Percentiles rank a stretch among this genome's conserved stretches.
phyloP scores from a whole-genome alignment of 2,797 vertebrate species.

The Diceros bicornis region DNA sequence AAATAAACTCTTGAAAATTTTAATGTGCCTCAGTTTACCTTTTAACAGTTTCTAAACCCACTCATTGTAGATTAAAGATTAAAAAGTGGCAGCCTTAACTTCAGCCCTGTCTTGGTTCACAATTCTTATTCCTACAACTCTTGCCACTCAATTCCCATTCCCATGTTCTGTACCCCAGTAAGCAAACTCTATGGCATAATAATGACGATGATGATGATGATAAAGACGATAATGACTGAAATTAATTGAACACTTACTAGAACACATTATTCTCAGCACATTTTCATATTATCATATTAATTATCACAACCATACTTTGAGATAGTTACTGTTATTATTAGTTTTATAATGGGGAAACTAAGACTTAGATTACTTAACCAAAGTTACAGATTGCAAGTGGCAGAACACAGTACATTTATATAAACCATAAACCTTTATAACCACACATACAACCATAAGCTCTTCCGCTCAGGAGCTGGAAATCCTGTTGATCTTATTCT shows the following conservation, averaged over 20 bases:
- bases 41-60: not conserved
- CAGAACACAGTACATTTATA: not conserved
- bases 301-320: slow-evolving; percentile 8
- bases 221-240: not conserved
- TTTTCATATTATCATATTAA: not conserved
- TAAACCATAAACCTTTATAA: not conserved
- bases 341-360: not conserved
- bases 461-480: not conserved
- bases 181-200: not conserved
- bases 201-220: not conserved
- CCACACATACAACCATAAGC: not conserved
- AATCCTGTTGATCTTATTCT: slow-evolving; percentile 3
- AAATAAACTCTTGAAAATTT: not conserved
- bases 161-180: not conserved
- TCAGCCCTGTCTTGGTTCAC: not conserved
- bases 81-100: not conserved
- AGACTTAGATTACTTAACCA: not conserved
- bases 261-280: not conserved
- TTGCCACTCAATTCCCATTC: not conserved
- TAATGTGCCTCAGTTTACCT: not conserved
- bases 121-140: not conserved
- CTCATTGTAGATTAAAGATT: not conserved
- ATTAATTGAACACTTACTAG: not conserved
- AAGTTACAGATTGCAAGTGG: not conserved
- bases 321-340: not conserved